A percentile compares a stretch with the other conserved stretches of the same genome.
Evolutionary conservation across 2,888 invertebrate genomes (phyloP).

Genomic region (Ochlodes sylvanus): DNA sequence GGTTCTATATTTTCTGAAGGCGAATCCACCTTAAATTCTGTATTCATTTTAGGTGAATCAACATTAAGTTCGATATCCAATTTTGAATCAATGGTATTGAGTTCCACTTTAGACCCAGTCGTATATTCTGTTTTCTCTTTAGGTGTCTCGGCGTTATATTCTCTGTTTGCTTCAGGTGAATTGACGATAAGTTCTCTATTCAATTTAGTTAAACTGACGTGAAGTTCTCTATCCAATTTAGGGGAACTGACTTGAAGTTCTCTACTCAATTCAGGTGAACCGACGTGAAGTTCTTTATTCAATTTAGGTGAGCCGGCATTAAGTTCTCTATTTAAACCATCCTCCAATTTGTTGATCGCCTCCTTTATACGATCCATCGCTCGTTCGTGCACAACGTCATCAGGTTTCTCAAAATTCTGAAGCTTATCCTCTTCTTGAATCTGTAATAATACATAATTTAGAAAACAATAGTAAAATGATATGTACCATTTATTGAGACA

Average conservation of each 20-base stretch:
- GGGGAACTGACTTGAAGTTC: not conserved
- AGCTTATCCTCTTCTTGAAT: conserved; percentile 67
- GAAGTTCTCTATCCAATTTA: not conserved
- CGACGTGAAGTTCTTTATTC: not conserved
- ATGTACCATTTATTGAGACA: not conserved
- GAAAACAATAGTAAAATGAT: not conserved
- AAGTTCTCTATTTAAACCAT: conserved; percentile 58
- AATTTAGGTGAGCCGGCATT: conserved; percentile 47
- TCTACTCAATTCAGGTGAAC: not conserved
- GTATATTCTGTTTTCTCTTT: conserved; percentile 53
- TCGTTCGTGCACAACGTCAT: conserved; percentile 63
- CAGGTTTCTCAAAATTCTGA: conserved; percentile 69
- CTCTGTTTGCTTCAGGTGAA: not conserved
- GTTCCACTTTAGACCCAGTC: conserved; percentile 45
- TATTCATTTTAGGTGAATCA: not conserved
- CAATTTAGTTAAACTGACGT: not conserved
- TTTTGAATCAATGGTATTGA: too few species aligned
- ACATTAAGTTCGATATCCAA: conserved; percentile 19
- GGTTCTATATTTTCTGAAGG: too few species aligned
- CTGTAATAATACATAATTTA: conserved; percentile 47
- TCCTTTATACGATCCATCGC: conserved; percentile 75
- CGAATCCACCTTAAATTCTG: too few species aligned
- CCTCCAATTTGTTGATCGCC: conserved; percentile 73
- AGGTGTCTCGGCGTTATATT: not conserved
- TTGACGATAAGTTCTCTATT: not conserved